A percentile compares a stretch with the other conserved stretches of the same genome.
Evolutionary conservation across 2,888 invertebrate genomes (phyloP).

Genomic region (Perithous albicinctus): DNA sequence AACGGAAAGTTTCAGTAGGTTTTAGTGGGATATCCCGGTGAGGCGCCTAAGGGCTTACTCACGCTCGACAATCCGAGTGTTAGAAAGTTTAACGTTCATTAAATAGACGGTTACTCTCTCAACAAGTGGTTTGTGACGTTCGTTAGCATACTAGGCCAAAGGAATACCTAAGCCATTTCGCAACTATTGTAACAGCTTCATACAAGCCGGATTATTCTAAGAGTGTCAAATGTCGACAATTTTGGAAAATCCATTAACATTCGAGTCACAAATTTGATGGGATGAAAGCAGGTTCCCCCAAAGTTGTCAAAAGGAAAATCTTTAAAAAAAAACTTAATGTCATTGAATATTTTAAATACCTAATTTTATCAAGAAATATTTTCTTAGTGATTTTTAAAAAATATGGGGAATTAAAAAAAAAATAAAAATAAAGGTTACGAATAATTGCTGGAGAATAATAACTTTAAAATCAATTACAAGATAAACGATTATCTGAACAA

Average conservation of each 20-base stretch:
- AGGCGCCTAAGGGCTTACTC: constrained; percentile 56
- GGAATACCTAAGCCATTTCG: constrained; percentile 64
- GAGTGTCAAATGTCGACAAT: background rate
- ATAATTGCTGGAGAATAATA: too few relatives aligned
- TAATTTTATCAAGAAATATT: too few relatives aligned
- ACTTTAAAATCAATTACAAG: too few relatives aligned
- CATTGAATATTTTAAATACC: too few relatives aligned
- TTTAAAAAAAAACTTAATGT: too few relatives aligned
- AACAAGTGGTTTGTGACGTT: constrained; percentile 46
- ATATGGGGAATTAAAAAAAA: too few relatives aligned
- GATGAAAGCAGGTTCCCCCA: too few relatives aligned
- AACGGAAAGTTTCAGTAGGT: background rate
- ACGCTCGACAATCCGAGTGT: constrained; percentile 60
- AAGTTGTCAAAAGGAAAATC: too few relatives aligned
- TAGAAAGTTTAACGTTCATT: constrained; percentile 66
- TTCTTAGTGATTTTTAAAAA: too few relatives aligned
- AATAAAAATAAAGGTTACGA: too few relatives aligned
- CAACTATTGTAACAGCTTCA: constrained; percentile 39
- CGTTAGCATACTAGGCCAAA: constrained; percentile 66
- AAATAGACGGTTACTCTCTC: constrained; percentile 51
- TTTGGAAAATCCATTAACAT: background rate
- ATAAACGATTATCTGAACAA: too few relatives aligned
- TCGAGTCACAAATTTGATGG: background rate
- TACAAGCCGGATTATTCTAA: too few relatives aligned
- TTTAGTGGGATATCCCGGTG: background rate